A percentile compares a stretch with the other conserved stretches of the same genome.
These are phyloP conservation scores for Pelagia noctiluca DNA, from an alignment of 30 jellyfish, hydroid and myxozoan species.

Conservation along the genomic window DNA sequence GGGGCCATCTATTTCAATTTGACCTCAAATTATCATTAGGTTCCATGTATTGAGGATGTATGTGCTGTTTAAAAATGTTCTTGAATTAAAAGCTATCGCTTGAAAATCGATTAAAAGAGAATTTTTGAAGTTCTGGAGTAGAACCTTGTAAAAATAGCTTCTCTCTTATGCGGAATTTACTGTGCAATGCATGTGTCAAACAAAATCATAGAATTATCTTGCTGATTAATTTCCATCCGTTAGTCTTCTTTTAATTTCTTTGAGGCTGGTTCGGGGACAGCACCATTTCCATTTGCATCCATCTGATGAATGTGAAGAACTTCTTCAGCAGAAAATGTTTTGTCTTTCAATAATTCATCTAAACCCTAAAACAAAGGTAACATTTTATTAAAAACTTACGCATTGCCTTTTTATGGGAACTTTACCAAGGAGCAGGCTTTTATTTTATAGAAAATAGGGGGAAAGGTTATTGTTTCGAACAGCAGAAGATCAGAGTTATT, in stretches of 20 bases:
- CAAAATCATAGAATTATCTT: too few species aligned
- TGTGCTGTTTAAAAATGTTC: too few species aligned
- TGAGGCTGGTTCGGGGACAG: slow-evolving; percentile 29
- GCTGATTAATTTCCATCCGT: too few species aligned
- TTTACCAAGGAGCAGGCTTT: neutral
- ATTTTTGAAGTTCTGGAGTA: too few species aligned
- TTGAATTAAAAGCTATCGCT: too few species aligned
- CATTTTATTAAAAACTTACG: neutral
- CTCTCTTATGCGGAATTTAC: too few species aligned
- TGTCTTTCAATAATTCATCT: slow-evolving; percentile 32
- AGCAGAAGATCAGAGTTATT: neutral
- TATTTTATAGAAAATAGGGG: neutral
- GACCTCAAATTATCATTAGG: too few species aligned
- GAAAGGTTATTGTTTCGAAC: neutral
- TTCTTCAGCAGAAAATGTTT: slow-evolving; percentile 35
- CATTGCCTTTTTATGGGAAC: neutral
- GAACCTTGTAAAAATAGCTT: too few species aligned
- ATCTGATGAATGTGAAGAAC: slow-evolving; percentile 22
- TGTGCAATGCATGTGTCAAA: too few species aligned
- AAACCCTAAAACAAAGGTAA: slow-evolving; percentile 22
- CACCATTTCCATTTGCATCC: slow-evolving; percentile 39
- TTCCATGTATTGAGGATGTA: too few species aligned
- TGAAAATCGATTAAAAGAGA: too few species aligned
- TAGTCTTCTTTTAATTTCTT: slow-evolving; percentile 50
- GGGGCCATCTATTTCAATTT: too few species aligned